Evolutionary conservation across 1,140 invertebrate genomes (phyloP).

Genomic region (Drosophila serrata): DNA sequence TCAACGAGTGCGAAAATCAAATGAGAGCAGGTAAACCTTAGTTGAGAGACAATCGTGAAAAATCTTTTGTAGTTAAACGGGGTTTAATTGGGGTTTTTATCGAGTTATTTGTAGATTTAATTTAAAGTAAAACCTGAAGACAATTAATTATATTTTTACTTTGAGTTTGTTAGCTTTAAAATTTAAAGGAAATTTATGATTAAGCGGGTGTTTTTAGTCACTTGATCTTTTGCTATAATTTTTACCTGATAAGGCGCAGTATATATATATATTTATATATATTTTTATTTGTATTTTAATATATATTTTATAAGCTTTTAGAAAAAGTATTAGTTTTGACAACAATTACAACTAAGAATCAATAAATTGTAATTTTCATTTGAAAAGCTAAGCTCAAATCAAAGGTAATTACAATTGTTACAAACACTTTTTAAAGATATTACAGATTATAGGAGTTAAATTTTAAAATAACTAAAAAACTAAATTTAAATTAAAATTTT

Average conservation of each 20-base stretch:
- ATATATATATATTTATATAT: background rate
- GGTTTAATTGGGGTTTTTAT: background rate
- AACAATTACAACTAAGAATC: background rate
- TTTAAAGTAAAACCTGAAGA: no score
- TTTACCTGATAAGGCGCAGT: background rate
- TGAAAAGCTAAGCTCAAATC: no score
- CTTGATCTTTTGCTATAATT: background rate
- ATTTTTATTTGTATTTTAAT: background rate
- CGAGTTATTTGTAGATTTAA: no score
- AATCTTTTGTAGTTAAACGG: background rate
- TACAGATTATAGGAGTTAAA: no score
- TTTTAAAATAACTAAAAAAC: no score
- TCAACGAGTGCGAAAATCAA: constrained; percentile 14
- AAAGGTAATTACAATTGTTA: no score
- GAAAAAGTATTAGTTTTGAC: background rate
- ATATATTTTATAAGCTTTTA: background rate
- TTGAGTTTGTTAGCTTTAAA: background rate
- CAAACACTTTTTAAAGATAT: no score
- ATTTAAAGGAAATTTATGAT: no score
- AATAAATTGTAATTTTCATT: background rate
- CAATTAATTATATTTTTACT: background rate
- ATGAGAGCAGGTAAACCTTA: constrained; percentile 28
- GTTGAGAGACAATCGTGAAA: background rate
- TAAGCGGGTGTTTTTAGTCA: no score
- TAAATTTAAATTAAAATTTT: background rate